Evolutionary conservation across 2,888 invertebrate species (phyloP), one percentile per base, ranked within the genome.

Genomic region (Auanema sp.): DNA sequence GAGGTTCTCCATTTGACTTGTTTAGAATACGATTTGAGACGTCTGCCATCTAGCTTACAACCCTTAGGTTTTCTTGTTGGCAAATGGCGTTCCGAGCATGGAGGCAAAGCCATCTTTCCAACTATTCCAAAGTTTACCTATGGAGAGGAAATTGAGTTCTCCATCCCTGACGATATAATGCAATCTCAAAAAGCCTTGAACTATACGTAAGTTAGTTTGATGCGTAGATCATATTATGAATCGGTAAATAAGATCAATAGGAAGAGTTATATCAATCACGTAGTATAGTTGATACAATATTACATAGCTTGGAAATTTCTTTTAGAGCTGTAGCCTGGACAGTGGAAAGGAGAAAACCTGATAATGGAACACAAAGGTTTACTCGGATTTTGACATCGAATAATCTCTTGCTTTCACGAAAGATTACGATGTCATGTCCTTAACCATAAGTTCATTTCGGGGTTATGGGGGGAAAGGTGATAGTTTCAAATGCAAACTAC

Each of bases 51-150:
- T 8, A 65, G 78, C n/a, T 69, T 83, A 24, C 69, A 71, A 21
- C 79, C 79, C 8, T 60, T 83, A 50, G 72, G 76, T 1, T 83
- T 74, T 59, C 68, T 83, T n/a, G 72, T 83, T 12, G 83, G 83
- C 25, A 77, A 75, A 57, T 83, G 83, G 83, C 65, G 83, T n/a
- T 79, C 79, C 5, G 83, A 83, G 60, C 83, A 83, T 60, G 76
- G 77, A 24, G 81, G 81, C 60, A 80, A 81, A 60, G 76, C 64
- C 23, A 64, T 64, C 18, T 66, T 63, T 58, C 59, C 64, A 16
- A 60, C 83, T 8, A 83, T 83, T 49, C 83, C 83, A 5, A 81
- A 81, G 60, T 83, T 83, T 66, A 84, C 81, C 14, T 83, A 82
- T 52, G 83, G 83, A 24, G 83, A 83, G 61, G 76, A 84, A 64